Conservation (phyloP, 2,888 invertebrate genomes). For the Zele albiditarsus region DNA sequence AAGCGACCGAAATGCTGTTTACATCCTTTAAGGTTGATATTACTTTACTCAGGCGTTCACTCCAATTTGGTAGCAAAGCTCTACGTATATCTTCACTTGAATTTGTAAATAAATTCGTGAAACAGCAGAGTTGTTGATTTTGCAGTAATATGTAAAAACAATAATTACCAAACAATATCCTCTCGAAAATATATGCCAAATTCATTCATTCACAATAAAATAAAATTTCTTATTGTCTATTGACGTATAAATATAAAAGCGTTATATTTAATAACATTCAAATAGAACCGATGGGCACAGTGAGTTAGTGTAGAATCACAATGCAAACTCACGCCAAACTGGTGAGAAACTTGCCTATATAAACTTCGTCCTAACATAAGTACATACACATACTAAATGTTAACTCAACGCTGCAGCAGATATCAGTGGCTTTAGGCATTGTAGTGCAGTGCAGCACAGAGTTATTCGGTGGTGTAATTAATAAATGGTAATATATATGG, state of each 20-base stretch:
- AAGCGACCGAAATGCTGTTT: too few species aligned
- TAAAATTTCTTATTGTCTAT: too few species aligned
- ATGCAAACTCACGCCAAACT: slow-evolving; percentile 41
- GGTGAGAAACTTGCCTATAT: slow-evolving; percentile 45
- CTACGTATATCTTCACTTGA: too few species aligned
- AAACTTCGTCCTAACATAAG: slow-evolving; percentile 38
- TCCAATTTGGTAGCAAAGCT: too few species aligned
- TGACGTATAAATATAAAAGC: not conserved
- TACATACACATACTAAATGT: slow-evolving; percentile 24
- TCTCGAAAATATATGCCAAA: too few species aligned
- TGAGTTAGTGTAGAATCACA: slow-evolving; percentile 36
- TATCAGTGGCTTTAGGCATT: not conserved
- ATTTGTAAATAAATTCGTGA: too few species aligned
- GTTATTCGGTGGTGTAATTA: slow-evolving; percentile 45
- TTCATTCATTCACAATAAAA: too few species aligned
- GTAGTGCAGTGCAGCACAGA: slow-evolving; percentile 19
- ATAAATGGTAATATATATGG: slow-evolving; percentile 50
- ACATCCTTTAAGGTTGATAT: too few species aligned
- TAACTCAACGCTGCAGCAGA: not conserved
- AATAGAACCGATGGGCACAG: not conserved
- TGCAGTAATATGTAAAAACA: too few species aligned
- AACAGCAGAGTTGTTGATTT: too few species aligned
- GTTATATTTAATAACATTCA: not conserved
- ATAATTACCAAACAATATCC: too few species aligned
- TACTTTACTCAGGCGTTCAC: too few species aligned